These are phyloP conservation scores for Arion vulgaris DNA, from an alignment of 1,140 invertebrate species.

Conservation along the genomic window DNA sequence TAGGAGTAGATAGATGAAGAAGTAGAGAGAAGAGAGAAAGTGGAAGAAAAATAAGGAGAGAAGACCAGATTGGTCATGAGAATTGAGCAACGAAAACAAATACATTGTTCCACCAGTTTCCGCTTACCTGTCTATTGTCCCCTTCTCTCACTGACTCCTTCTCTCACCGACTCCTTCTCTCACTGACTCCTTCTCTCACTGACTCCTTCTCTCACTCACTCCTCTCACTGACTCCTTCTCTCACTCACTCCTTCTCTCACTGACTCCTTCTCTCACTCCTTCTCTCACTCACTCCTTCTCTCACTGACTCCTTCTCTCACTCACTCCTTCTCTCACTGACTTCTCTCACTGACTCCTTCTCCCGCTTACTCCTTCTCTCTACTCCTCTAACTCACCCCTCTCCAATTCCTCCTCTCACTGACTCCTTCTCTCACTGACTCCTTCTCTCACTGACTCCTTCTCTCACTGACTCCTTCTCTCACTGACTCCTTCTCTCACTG, in stretches of 20 bases:
- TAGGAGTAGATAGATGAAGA: no score
- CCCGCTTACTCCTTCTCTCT: neutral
- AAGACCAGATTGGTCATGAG: no score
- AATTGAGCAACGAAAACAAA: no score
- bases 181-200: no score
- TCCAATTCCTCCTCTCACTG: neutral
- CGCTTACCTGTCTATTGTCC: no score
- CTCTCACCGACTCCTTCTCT: no score
- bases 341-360: neutral
- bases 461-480: neutral
- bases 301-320: neutral
- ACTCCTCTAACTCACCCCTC: neutral
- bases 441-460: neutral
- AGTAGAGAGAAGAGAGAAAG: no score
- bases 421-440: neutral
- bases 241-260: neutral
- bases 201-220: no score
- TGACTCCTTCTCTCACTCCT: neutral
- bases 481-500: neutral
- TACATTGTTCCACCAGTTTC: no score
- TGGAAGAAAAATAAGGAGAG: no score
- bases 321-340: neutral
- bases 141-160: no score
- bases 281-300: neutral
- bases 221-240: no score